These are phyloP conservation scores for Gopherus flavomarginatus DNA, from an alignment of 2,113 vertebrate species.

Conservation along the genomic window DNA sequence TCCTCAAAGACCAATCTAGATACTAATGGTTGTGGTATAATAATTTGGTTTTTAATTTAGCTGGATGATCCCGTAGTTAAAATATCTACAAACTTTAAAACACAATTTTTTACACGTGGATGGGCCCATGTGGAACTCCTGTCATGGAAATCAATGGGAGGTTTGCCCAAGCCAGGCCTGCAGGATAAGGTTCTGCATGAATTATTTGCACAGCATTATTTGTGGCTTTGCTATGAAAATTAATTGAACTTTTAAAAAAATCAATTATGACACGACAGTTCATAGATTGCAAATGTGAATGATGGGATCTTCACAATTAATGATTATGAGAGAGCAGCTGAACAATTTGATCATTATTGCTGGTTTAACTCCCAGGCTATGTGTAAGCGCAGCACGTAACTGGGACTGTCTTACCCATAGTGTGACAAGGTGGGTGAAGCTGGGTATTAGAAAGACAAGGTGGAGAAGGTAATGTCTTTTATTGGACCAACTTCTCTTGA, in stretches of 20 bases:
- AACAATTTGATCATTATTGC: conserved; percentile 46
- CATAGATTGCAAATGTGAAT: conserved; percentile 44
- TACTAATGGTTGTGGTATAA: neutral
- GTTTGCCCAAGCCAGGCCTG: neutral
- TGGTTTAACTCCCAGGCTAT: conserved; percentile 46
- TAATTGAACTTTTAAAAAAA: conserved; percentile 48
- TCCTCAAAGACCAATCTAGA: neutral
- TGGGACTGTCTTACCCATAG: conserved; percentile 16
- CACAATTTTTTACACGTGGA: rapidly evolving
- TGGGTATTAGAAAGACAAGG: too few species aligned
- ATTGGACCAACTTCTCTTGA: too few species aligned
- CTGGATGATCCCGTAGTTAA: neutral
- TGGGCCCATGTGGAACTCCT: neutral
- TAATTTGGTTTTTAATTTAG: neutral
- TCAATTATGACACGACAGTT: conserved; percentile 31
- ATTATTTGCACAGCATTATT: neutral
- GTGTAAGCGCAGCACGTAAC: neutral
- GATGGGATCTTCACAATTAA: conserved; percentile 67
- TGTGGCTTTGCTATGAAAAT: conserved; percentile 34
- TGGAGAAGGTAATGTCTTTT: too few species aligned
- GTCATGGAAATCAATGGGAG: neutral
- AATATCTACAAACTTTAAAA: neutral
- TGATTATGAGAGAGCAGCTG: conserved; percentile 44
- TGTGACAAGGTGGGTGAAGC: too few species aligned
- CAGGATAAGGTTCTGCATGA: neutral